These are phyloP conservation scores for Stramonita haemastoma DNA, from an alignment of 2,888 invertebrate species.

Conservation along the genomic window DNA sequence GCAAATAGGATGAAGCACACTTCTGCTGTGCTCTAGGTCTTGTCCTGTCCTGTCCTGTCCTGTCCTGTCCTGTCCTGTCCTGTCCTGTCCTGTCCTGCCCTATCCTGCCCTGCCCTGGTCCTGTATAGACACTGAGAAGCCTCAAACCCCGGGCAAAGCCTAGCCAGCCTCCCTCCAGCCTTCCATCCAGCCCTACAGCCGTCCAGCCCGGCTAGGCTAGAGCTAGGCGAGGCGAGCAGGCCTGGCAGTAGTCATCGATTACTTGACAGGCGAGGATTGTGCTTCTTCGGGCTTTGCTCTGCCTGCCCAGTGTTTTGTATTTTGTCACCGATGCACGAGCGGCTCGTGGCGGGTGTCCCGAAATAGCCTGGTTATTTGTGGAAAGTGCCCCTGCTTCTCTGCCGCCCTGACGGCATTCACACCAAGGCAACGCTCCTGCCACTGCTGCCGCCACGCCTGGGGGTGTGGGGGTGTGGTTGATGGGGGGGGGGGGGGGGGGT, in stretches of 20 bases:
- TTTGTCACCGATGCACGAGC: conserved; percentile 9
- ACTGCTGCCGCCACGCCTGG: background rate
- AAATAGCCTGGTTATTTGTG: background rate
- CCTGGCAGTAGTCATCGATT: too few species aligned
- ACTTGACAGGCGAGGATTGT: background rate
- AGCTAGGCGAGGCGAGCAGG: too few species aligned
- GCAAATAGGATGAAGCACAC: too few species aligned
- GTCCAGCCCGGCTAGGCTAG: too few species aligned
- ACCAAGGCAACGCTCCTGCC: background rate
- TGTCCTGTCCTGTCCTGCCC: background rate
- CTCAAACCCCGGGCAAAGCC: too few species aligned
- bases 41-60: background rate
- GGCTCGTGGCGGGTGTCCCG: background rate
- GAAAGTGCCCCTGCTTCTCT: background rate
- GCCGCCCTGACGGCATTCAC: background rate
- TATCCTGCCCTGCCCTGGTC: too few species aligned
- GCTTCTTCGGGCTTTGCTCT: background rate
- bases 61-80: background rate
- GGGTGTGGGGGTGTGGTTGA: too few species aligned
- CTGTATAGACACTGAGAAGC: background rate
- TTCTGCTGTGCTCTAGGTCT: background rate
- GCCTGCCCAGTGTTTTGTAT: background rate
- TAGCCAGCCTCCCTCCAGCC: too few species aligned
- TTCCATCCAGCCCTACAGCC: too few species aligned
- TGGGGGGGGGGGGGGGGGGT: too few species aligned